Conservation (phyloP, 2,113 vertebrate species). For the Chascanopsetta lugubris region DNA sequence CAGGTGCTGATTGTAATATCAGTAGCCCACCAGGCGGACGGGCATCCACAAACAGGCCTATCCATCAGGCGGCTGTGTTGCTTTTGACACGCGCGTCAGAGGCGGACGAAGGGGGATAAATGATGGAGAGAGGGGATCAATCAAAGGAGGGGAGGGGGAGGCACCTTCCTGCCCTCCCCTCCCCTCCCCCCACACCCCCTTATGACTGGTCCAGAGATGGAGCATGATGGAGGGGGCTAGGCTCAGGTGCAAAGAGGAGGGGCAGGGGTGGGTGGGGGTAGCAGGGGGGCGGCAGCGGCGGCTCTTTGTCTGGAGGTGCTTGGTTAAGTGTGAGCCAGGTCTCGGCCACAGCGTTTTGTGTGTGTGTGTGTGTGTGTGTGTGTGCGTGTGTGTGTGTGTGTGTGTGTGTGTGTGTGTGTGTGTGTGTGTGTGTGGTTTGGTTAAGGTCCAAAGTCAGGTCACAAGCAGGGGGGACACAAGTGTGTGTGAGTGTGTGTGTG, state of each 20-base stretch:
- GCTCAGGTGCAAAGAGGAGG: constrained; percentile 77
- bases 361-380: too few species aligned
- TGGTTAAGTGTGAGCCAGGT: constrained; percentile 64
- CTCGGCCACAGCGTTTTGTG: constrained; percentile 37
- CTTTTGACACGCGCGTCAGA: constrained; percentile 75
- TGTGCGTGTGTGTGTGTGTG: too few species aligned
- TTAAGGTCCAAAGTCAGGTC: constrained; percentile 64
- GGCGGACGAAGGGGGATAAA: constrained; percentile 77
- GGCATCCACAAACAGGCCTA: constrained; percentile 80
- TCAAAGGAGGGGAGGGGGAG: constrained; percentile 74
- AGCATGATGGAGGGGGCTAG: constrained; percentile 79
- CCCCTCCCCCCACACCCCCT: too few species aligned
- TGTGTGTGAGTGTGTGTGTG: constrained; percentile 27
- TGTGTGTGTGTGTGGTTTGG: constrained; percentile 36
- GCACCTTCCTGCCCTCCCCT: constrained; percentile 73
- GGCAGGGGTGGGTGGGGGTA: too few species aligned
- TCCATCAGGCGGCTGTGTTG: constrained; percentile 79
- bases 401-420: too few species aligned
- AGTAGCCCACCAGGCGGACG: constrained; percentile 77
- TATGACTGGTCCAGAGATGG: constrained; percentile 70
- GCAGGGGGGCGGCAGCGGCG: too few species aligned
- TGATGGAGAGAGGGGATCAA: constrained; percentile 81
- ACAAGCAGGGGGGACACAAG: constrained; percentile 30
- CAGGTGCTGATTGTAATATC: constrained; percentile 81
- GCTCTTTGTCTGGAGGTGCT: constrained; percentile 71